Base-by-base conservation (phyloP, 2,888 invertebrate genomes). In the Epinotia bilunana region DNA sequence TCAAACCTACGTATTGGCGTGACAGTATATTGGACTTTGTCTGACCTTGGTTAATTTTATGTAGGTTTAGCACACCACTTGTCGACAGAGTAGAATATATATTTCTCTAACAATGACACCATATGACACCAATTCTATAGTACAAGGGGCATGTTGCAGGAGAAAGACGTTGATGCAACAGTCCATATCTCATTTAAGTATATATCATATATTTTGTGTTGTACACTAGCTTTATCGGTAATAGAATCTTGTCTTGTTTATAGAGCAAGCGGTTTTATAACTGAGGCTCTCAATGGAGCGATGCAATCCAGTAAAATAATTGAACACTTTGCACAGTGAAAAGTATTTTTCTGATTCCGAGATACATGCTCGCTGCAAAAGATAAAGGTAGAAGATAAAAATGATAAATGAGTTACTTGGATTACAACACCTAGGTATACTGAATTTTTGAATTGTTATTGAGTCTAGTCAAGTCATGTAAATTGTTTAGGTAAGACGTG, bases 221-320 rank as follows among this genome's bases (percentile, higher is more conserved):
- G 20, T 68, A 1, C n/a, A 33, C 16, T 57, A 57, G 11, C 20
- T 7, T 49, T 57, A 67, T 67, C 67, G 20, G 55, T 68, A 57
- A 68, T 68, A 68, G 43, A 39, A 43, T 68, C 57, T 58, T 43
- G 43, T 33, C 9, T 58, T 43, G 57, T 57, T n/a, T 43, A 68
- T 67, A 68, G 57, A 5, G 68, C 23, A 43, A 39, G 57, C 43
- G 39, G 13, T 68, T 43, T 58, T 68, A 43, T 23, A 39, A 58
- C 16, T 53, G 16, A 58, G 20, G 58, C 43, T 68, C 43, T 68
- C 23, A 4, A 20, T 4, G 1, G n/a, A 9, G 28, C 20, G 9
- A 57, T 20, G 43, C 23, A 43, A 18, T 67, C 12, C 55, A 53
- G 6, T n/a, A 18, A 6, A 5, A 53, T n/a, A 53, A 53, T 53